Evolutionary conservation across 2,113 vertebrate species (phyloP), one percentile per base, ranked within the genome.

Genomic region (Periophthalmodon schlosseri): DNA sequence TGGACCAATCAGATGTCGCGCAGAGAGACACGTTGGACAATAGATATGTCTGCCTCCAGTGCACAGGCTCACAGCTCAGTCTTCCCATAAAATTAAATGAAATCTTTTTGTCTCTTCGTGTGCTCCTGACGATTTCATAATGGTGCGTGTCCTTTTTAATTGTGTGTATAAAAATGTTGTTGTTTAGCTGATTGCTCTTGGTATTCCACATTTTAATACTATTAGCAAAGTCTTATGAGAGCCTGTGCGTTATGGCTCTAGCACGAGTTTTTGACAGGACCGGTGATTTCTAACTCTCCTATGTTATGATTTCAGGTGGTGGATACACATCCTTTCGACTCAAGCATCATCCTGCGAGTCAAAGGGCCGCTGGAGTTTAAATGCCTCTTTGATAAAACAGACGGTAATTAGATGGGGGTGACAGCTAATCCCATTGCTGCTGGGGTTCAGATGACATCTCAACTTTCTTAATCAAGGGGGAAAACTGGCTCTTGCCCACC

Each of bases 321-420:
- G 23, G 10, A 54, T 12, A 74, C 79, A 0, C 50, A 72, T 52
- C 36, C 57, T 18, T 33, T 74, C 1, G 65, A 70, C 28, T 56
- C 20, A 12, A 77, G 34, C 39, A 73, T 60, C 49, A 52, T 91
- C 44, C 54, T 91, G 63, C 88, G 90, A 44, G 70, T 89, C 16
- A 87, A 60, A 71, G 90, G 90, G 5, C 74, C 72, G 15, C 86
- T 93, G 72, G 85, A 92, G 67, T 73, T 93, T 23, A 90, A 68
- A 69, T 93, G 90, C 83, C 81, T 61, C 9, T 61, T 92, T 73
- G 83, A 89, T 56, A 84, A 67, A 79, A 86, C 82, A 58, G 87
- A 91, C 69, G 87, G 90, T 93, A 52, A 20, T 61, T 82, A 9
- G 0, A 20, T 52, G 5, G 6, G 16, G 18, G 49, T 16, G 16